Conservation (phyloP, 2,113 vertebrate genomes). For the Dipodomys spectabilis region DNA sequence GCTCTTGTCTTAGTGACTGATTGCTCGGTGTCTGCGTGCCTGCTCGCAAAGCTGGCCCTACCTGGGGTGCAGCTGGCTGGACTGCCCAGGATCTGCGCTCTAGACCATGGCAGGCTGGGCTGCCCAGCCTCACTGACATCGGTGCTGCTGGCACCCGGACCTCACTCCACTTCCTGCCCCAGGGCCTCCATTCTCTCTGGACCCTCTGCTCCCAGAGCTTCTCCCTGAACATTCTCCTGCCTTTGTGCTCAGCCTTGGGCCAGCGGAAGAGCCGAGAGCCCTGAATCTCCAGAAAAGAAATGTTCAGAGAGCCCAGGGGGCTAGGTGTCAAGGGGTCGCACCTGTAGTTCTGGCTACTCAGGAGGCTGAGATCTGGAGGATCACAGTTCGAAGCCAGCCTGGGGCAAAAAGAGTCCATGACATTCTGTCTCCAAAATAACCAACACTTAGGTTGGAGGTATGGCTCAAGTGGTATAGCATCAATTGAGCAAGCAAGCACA, state of each 20-base stretch:
- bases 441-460: no score
- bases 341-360: no score
- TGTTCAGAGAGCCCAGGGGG: no score
- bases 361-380: no score
- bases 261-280: background rate
- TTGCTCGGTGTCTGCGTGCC: no score
- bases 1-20: background rate
- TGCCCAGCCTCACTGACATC: background rate
- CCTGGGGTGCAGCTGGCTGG: background rate
- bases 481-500: no score
- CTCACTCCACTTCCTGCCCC: background rate
- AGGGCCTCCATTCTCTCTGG: background rate
- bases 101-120: no score
- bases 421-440: no score
- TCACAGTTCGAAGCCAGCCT: no score
- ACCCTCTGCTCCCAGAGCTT: rapidly evolving
- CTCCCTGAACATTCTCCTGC: background rate
- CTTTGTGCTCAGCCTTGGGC: background rate
- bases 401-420: no score
- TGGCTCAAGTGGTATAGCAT: no score
- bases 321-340: no score
- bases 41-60: background rate
- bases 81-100: background rate
- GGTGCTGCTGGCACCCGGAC: background rate
- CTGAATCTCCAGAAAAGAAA: background rate